Evolutionary conservation across 2,888 invertebrate species (phyloP), one percentile per base, ranked within the genome.

Genomic region (Tenodera sinensis): DNA sequence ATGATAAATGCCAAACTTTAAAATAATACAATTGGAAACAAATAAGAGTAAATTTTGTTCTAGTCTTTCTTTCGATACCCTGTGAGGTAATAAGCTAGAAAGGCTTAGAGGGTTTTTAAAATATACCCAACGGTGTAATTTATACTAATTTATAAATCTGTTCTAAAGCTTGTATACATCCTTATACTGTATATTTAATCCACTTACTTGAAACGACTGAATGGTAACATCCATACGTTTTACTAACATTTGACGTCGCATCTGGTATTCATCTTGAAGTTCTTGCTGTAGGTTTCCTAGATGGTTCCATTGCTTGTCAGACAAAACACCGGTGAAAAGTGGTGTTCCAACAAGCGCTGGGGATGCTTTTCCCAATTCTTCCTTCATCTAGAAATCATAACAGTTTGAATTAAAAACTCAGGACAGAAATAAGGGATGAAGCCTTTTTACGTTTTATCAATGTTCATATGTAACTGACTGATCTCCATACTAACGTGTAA

Each of bases 201-300:
- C 25, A 54, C 86, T 83, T 92, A 97, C 98, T 95, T 98, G 96
- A 93, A 99, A 99, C 88, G 99, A 99, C 93, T 98, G 98, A 92
- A 99, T 96, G 0, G 99, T 99, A 90, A 99, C 98, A 93, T 99
- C 99, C 81, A 99, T 94, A 87, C 99, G 95, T 88, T 98, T 98
- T 9, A 99, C 94, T 91, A 99, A 94, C 94, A 98, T 97, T 92
- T 98, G 97, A 89, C 98, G 94, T 87, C 99, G 94, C 90, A 97
- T 94, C 91, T 95, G 95, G 92, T 98, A 99, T 92, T 99, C 99
- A 25, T 96, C 95, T 89, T 95, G 95, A 92, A 99, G 94, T 90
- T 97, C 96, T 0, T 95, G 93, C 92, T 97, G 97, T 0, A 96
- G 93, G 9, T 94, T 94, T 88, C 96, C 95, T 3, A 99, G 92